These are phyloP conservation scores for Aphelinus atriplicis DNA, from an alignment of 1,140 invertebrate genomes.

Conservation along the genomic window DNA sequence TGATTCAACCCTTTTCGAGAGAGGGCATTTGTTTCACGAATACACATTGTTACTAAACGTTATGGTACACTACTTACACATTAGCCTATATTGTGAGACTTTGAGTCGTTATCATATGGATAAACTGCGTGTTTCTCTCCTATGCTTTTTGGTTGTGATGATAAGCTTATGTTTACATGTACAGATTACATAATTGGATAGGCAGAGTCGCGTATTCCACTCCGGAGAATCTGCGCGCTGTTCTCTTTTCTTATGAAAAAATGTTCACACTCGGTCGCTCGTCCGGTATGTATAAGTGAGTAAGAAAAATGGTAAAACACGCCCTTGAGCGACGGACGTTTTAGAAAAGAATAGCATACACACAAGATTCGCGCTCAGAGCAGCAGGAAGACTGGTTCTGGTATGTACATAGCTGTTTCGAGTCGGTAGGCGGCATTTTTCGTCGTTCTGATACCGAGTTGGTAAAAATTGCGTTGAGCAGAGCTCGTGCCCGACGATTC, in stretches of 20 bases:
- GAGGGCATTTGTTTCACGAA: no score
- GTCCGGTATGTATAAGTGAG: background rate
- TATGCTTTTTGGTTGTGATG: conserved; percentile 57
- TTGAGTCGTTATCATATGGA: background rate
- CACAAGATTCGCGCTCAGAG: conserved; percentile 25
- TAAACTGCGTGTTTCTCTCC: conserved; percentile 7
- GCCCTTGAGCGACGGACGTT: background rate
- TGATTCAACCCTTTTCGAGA: no score
- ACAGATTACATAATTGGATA: no score
- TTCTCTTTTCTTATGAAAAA: conserved; percentile 26
- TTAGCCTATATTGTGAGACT: conserved; percentile 39
- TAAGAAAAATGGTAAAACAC: conserved; percentile 24
- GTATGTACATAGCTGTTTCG: conserved; percentile 31
- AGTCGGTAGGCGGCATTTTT: background rate
- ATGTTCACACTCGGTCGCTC: conserved; percentile 5
- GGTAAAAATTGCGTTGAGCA: no score
- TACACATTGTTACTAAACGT: conserved; percentile 4
- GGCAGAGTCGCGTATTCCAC: no score
- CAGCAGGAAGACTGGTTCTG: conserved; percentile 36
- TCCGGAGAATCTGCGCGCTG: background rate
- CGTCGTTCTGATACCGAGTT: background rate
- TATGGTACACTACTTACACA: conserved; percentile 65
- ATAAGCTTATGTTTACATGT: no score
- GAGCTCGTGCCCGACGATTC: no score
- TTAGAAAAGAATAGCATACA: conserved; percentile 17